A percentile compares a stretch with the other conserved stretches of the same genome.
phyloP scores from a whole-genome alignment of 1,140 invertebrate genomes.

The Physella acuta region DNA sequence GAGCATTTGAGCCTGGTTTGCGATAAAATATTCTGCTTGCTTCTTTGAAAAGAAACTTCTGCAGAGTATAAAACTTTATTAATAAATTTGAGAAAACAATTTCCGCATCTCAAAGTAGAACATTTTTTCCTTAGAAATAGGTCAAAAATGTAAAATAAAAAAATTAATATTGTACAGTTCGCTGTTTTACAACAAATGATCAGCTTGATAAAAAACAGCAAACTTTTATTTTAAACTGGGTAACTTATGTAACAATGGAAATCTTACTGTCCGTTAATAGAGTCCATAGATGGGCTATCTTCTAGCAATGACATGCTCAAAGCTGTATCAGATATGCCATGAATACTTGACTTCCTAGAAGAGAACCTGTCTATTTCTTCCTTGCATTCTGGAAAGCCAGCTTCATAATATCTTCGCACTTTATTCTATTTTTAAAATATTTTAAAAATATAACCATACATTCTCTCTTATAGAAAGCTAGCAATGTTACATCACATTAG shows the following conservation, averaged over 20 bases:
- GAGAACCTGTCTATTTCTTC: neutral
- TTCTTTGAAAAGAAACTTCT: conserved; percentile 66
- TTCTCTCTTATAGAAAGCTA: too few relatives aligned
- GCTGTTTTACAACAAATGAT: neutral
- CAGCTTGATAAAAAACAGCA: too few relatives aligned
- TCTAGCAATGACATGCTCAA: conserved; percentile 15
- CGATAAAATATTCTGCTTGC: conserved; percentile 84
- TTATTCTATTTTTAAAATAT: too few relatives aligned
- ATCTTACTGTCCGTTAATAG: conserved; percentile 5
- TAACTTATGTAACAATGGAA: too few relatives aligned
- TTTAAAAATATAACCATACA: too few relatives aligned
- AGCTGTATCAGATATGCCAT: neutral
- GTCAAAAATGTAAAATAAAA: too few relatives aligned
- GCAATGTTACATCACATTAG: too few relatives aligned
- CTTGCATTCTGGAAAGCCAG: conserved; percentile 12
- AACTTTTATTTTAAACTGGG: too few relatives aligned
- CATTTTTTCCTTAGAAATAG: too few relatives aligned
- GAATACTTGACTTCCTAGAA: neutral
- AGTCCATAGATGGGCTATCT: neutral
- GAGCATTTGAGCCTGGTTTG: conserved; percentile 74
- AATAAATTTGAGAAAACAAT: neutral
- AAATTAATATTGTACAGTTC: conserved; percentile 1
- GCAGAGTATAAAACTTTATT: neutral
- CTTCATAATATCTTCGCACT: conserved; percentile 7
- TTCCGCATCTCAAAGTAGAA: too few relatives aligned